phyloP scores from a whole-genome alignment of 2,888 invertebrate species.

The Leptinotarsa tumamoca region DNA sequence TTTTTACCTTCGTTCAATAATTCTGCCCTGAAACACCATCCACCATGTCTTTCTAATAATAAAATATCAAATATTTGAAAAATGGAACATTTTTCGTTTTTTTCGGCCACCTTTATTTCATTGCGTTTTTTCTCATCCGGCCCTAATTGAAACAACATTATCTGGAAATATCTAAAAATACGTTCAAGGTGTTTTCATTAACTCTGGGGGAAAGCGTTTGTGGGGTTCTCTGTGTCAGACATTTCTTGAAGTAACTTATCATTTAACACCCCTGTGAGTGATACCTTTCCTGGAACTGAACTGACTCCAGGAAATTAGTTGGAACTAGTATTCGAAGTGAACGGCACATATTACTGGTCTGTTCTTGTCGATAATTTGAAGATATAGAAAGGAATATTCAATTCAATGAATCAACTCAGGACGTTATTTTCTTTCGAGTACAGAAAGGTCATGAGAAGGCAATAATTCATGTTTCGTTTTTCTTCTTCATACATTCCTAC shows the following conservation, averaged over 20 bases:
- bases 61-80: too few relatives aligned
- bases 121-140: neutral
- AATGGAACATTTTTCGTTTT: too few relatives aligned
- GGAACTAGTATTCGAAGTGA: neutral
- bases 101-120: neutral
- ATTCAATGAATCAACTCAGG: too few relatives aligned
- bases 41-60: too few relatives aligned
- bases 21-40: too few relatives aligned
- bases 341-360: neutral
- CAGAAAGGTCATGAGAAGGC: too few relatives aligned
- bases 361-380: too few relatives aligned
- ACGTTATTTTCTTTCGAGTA: too few relatives aligned
- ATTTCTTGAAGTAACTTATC: conserved; percentile 17
- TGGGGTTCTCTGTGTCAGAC: conserved; percentile 18
- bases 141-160: neutral
- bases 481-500: too few relatives aligned
- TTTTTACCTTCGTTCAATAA: too few relatives aligned
- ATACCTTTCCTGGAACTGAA: conserved; percentile 12
- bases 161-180: conserved; percentile 16
- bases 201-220: neutral
- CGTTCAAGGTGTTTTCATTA: neutral
- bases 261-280: conserved; percentile 18
- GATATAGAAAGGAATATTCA: too few relatives aligned
- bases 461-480: too few relatives aligned
- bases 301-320: neutral